These are phyloP conservation scores for Pseudomyrmex pallidus DNA, from an alignment of 1,140 invertebrate genomes.

Conservation along the genomic window DNA sequence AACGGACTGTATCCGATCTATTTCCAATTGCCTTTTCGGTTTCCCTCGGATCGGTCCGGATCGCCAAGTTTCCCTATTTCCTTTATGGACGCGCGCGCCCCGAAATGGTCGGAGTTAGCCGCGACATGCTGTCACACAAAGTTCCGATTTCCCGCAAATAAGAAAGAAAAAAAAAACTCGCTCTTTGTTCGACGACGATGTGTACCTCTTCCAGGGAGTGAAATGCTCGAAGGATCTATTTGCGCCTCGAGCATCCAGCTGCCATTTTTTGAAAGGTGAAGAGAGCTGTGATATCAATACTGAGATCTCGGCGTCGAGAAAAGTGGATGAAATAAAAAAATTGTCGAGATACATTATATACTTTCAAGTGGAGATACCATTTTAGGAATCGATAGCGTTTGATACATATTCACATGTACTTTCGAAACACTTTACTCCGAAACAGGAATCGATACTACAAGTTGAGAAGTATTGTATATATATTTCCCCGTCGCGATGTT, in stretches of 20 bases:
- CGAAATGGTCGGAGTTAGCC: neutral
- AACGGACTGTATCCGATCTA: neutral
- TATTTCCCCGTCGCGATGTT: neutral
- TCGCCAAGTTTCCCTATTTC: conserved; percentile 10
- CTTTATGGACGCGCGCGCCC: neutral
- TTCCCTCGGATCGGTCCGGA: neutral
- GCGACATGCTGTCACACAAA: neutral
- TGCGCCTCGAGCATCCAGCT: neutral
- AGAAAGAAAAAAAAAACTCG: neutral
- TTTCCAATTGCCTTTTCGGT: neutral
- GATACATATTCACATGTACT: conserved; percentile 49
- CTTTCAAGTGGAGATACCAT: conserved; percentile 17
- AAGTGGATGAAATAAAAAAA: conserved; percentile 8
- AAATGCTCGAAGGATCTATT: neutral
- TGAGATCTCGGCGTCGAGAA: neutral
- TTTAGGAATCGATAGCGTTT: conserved; percentile 41
- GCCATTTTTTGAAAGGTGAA: neutral
- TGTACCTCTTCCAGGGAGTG: neutral
- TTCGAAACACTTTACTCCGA: conserved; percentile 22
- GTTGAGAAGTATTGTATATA: conserved; percentile 7
- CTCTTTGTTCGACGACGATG: neutral
- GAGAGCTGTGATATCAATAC: neutral
- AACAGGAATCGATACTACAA: conserved; percentile 27
- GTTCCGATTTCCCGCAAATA: conserved; percentile 7
- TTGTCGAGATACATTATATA: neutral